Conservation (phyloP, 2,888 invertebrate species). For the Acanthosoma haemorrhoidale region DNA sequence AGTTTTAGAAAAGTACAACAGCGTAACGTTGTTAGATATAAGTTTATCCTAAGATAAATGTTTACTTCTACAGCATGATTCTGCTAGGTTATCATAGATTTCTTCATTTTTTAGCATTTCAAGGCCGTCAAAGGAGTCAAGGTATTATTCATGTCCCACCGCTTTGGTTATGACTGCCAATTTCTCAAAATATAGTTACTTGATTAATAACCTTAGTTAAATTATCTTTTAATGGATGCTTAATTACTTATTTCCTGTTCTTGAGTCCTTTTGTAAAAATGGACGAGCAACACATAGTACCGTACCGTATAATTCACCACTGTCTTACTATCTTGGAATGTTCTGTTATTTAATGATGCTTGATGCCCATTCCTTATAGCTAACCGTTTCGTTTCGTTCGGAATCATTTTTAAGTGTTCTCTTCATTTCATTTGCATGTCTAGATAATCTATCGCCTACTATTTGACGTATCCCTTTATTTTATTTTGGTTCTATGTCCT, state of each 20-base stretch:
- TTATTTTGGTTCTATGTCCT: background rate
- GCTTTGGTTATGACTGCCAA: slow-evolving; percentile 13
- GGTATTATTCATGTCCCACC: slow-evolving; percentile 36
- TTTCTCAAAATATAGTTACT: slow-evolving; percentile 5
- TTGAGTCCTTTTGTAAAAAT: background rate
- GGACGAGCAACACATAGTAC: background rate
- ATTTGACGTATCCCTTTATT: background rate
- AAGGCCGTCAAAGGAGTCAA: slow-evolving; percentile 41
- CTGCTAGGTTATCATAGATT: slow-evolving; percentile 26
- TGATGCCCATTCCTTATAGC: background rate
- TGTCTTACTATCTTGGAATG: background rate
- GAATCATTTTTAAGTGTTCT: background rate
- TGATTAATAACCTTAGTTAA: background rate
- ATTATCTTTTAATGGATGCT: background rate
- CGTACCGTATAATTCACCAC: background rate
- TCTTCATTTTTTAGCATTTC: slow-evolving; percentile 37
- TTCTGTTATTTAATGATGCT: background rate
- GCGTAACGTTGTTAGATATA: background rate
- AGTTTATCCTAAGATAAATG: background rate
- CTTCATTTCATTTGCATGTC: slow-evolving; percentile 7
- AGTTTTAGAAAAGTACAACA: background rate
- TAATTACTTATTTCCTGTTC: background rate
- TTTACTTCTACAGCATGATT: background rate
- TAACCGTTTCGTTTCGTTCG: background rate
- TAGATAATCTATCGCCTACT: background rate